These are phyloP conservation scores for Capreolus pygargus DNA, from an alignment of 2,113 vertebrate genomes.

Conservation along the genomic window DNA sequence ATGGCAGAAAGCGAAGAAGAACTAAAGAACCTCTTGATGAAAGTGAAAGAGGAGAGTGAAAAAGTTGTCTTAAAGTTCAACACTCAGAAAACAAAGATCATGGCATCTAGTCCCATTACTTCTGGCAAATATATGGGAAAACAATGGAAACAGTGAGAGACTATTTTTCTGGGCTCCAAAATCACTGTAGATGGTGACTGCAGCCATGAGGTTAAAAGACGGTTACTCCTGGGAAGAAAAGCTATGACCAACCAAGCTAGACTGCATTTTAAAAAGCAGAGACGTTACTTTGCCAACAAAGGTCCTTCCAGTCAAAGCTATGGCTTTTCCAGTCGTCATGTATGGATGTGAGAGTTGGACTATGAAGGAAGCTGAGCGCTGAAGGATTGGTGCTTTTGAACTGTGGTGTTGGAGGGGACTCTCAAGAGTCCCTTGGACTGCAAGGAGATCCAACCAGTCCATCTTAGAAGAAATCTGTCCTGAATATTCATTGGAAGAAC, in stretches of 20 bases:
- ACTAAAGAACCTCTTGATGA: background rate
- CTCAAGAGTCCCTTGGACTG: background rate
- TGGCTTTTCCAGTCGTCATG: background rate
- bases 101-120: background rate
- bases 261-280: background rate
- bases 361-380: background rate
- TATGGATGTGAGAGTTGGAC: background rate
- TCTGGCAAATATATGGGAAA: background rate
- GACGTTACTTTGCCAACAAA: background rate
- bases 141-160: background rate
- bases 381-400: background rate
- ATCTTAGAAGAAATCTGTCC: background rate
- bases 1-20: background rate
- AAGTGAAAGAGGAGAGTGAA: background rate
- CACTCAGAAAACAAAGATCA: background rate
- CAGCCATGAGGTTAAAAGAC: background rate
- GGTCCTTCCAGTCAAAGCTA: background rate
- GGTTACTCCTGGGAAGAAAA: background rate
- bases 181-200: background rate
- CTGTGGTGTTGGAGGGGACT: background rate
- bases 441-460: background rate
- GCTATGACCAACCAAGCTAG: background rate
- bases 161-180: accelerated
- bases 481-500: background rate
- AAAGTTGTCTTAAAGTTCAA: background rate